A percentile compares a stretch with the other conserved stretches of the same genome.
phyloP scores from a whole-genome alignment of 2,113 vertebrate genomes.

The Helogale parvula region DNA sequence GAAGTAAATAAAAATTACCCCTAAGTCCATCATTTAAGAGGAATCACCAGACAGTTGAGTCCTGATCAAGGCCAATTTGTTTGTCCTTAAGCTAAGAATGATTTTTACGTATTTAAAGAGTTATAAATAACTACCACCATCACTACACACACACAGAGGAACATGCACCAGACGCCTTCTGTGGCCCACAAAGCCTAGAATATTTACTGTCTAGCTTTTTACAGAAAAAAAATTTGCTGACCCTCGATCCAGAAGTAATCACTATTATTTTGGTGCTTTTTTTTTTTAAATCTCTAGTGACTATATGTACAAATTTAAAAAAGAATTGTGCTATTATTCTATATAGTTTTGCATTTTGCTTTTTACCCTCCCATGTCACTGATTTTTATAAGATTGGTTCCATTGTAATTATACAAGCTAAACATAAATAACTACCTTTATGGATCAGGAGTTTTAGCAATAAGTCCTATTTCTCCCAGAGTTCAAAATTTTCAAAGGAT shows the following conservation, averaged over 20 bases:
- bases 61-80: neutral
- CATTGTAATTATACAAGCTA: neutral
- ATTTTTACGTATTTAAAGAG: neutral
- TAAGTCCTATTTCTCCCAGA: neutral
- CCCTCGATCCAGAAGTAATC: neutral
- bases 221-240: neutral
- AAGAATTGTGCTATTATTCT: neutral
- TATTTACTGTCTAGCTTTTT: neutral
- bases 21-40: neutral
- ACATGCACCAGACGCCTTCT: neutral
- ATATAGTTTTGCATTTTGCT: neutral
- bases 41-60: neutral
- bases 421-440: neutral
- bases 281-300: neutral
- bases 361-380: neutral
- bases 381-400: neutral
- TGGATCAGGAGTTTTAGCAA: neutral
- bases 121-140: neutral
- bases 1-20: neutral
- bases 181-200: neutral
- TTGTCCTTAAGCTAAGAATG: neutral
- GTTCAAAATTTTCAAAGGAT: neutral
- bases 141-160: neutral
- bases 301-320: neutral
- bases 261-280: neutral